Conservation (phyloP, 2,797 vertebrate genomes). For the Phrynocephalus forsythii region DNA sequence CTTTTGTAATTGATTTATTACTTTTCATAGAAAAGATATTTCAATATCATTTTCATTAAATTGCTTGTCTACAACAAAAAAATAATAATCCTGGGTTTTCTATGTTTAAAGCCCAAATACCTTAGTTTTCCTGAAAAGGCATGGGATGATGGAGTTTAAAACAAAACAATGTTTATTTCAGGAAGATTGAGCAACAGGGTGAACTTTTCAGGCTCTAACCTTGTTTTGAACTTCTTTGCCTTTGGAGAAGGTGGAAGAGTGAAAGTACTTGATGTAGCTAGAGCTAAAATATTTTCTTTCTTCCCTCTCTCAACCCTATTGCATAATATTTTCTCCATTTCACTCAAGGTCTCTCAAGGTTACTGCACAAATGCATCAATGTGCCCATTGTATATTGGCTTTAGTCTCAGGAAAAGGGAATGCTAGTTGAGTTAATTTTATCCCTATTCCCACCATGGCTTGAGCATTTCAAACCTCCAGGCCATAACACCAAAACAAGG, state of each 20-base stretch:
- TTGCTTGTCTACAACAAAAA: constrained; percentile 63
- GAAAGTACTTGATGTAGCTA: fast-evolving
- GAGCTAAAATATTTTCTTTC: neutral
- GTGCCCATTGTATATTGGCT: no score
- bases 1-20: constrained; percentile 78
- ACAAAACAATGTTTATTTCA: neutral
- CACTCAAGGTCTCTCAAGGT: no score
- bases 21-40: constrained; percentile 73
- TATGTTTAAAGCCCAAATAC: constrained; percentile 57
- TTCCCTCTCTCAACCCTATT: neutral
- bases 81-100: constrained; percentile 46
- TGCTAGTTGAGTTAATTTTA: no score
- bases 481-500: no score
- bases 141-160: constrained; percentile 1
- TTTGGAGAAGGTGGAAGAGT: fast-evolving
- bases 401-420: no score
- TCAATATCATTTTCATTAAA: constrained; percentile 74
- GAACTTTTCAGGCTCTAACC: constrained; percentile 3
- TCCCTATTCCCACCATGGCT: no score
- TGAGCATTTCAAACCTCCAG: no score
- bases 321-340: no score
- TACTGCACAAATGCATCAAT: no score
- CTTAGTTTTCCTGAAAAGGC: constrained; percentile 39
- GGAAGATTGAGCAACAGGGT: constrained; percentile 26
- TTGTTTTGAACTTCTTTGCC: neutral